Base-by-base conservation (phyloP, 2,797 vertebrate genomes). In the Eulemur albifrons region DNA sequence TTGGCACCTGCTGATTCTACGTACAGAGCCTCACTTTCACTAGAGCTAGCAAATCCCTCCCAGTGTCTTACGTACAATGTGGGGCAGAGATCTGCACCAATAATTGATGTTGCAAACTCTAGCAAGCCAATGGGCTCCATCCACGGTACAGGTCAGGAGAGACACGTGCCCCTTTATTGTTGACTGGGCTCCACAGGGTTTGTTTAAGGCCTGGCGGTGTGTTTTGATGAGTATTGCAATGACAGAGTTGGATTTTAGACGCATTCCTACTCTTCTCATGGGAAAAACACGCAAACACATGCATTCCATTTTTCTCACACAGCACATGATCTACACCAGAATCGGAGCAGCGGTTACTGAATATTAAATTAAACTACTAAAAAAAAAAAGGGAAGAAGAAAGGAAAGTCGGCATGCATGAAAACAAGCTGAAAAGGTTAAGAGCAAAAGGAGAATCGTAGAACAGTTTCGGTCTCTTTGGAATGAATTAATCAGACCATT, bases 401-500 rank as follows among this genome's bases (percentile, higher is more conserved):
- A 97, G 91, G 79, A 9, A 88, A 95, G 88, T 27, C 5, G 6
- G n/a, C 52, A 15, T 18, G 40, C 90, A 7, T 93, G 83, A 89
- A 95, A 96, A 95, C 86, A 94, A 96, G 97, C 97, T 93, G 97
- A 96, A 98, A 98, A 98, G 98, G 98, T 98, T 98, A 98, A 98
- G 98, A 98, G 97, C 97, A 97, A 97, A 97, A 96, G 90, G 95
- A 97, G 96, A 97, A 97, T 94, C 96, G 92, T 84, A 97, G 98
- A 98, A 97, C 96, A 97, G 82, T 96, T 97, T 98, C 79, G 88
- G 96, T 98, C 97, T 98, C 97, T 98, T 98, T 98, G 98, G 97
- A 98, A 98, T 98, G 98, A 98, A 98, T 99, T 98, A 98, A 98
- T 98, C 98, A 98, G 98, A 97, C 98, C 98, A 98, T 98, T 98